Conservation (phyloP, 1,140 invertebrate species). For the Ctenoplectra terminalis region DNA sequence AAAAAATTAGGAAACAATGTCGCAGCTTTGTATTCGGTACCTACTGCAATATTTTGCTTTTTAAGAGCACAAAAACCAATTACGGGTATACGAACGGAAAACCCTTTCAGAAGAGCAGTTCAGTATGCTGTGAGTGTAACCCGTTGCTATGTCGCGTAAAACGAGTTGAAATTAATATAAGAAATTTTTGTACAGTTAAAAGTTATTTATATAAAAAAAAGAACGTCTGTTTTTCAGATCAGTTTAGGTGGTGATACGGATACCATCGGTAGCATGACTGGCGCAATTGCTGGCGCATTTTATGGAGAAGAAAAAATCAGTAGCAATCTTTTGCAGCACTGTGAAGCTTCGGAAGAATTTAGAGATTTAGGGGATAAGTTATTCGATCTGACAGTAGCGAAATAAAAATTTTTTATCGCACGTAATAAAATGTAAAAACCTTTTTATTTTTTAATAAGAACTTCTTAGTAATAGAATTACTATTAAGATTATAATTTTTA, state of each 20-base stretch:
- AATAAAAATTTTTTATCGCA: constrained; percentile 21
- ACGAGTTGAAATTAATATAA: background rate
- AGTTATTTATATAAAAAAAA: background rate
- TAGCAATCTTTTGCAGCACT: constrained; percentile 84
- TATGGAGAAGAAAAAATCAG: constrained; percentile 87
- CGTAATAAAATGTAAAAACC: background rate
- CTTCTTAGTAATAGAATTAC: background rate
- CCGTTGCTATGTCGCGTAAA: too few relatives aligned
- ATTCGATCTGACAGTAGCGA: constrained; percentile 68
- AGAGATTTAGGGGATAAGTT: constrained; percentile 82
- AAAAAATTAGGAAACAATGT: constrained; percentile 86
- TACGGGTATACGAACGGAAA: constrained; percentile 83
- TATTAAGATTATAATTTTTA: background rate
- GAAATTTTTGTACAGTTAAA: constrained; percentile 10
- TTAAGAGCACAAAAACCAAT: constrained; percentile 85
- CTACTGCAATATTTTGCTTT: constrained; percentile 90
- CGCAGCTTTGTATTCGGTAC: constrained; percentile 88
- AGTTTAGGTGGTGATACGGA: constrained; percentile 91
- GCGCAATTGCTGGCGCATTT: constrained; percentile 89
- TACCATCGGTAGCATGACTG: constrained; percentile 91
- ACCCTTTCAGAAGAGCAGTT: constrained; percentile 86
- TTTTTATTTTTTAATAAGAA: background rate
- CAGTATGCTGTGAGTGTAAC: constrained; percentile 79
- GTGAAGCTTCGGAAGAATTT: constrained; percentile 85
- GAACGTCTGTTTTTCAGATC: constrained; percentile 83